Conservation (phyloP, 2,797 vertebrate genomes). For the Cetoscarus ocellatus region DNA sequence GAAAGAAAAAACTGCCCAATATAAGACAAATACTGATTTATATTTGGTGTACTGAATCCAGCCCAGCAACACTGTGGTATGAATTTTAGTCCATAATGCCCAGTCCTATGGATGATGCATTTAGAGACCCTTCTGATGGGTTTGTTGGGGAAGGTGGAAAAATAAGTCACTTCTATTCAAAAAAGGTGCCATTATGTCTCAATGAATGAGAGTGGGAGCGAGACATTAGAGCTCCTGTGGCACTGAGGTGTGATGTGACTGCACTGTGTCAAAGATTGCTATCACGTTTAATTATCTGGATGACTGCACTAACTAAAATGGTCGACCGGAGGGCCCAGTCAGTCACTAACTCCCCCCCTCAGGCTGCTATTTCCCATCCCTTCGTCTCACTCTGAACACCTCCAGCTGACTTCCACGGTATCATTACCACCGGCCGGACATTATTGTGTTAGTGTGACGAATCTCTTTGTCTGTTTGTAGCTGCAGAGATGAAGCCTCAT, state of each 20-base stretch:
- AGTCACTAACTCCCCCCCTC: constrained; percentile 36
- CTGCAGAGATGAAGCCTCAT: constrained; percentile 21
- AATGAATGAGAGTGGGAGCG: constrained; percentile 44
- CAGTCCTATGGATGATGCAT: background rate
- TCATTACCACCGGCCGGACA: constrained; percentile 53
- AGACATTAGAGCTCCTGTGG: constrained; percentile 59
- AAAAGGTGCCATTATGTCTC: constrained; percentile 23
- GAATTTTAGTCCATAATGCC: too few species aligned
- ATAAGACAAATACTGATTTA: too few species aligned
- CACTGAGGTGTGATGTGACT: constrained; percentile 74
- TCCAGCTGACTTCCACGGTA: constrained; percentile 51
- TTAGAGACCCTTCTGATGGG: constrained; percentile 11
- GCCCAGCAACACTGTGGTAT: too few species aligned
- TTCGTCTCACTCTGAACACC: constrained; percentile 44
- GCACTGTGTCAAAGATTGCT: constrained; percentile 75
- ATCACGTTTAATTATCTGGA: constrained; percentile 81
- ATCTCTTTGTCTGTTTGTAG: constrained; percentile 36
- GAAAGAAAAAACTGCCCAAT: too few species aligned
- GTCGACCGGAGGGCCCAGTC: constrained; percentile 57
- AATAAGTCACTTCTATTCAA: constrained; percentile 34
- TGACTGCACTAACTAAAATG: constrained; percentile 77
- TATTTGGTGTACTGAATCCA: too few species aligned
- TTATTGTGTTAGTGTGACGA: constrained; percentile 54
- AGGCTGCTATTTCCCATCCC: constrained; percentile 54
- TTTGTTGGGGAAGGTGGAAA: constrained; percentile 10